phyloP scores from a whole-genome alignment of 1,140 invertebrate genomes.

The Leptinotarsa lineolata region DNA sequence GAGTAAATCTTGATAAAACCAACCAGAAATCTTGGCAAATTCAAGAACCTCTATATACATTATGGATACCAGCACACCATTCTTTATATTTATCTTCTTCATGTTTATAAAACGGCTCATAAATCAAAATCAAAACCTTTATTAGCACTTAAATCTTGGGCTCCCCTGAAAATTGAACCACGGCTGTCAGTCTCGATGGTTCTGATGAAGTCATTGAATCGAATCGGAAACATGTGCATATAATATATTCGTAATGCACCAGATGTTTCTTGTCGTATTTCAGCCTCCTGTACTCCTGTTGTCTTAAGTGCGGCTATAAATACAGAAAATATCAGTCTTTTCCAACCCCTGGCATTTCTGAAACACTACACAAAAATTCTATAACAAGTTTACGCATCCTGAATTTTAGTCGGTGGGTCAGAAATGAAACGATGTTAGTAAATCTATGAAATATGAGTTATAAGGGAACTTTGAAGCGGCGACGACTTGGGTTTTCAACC shows the following conservation, averaged over 20 bases:
- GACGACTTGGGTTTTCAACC: no score
- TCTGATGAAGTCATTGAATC: constrained; percentile 20
- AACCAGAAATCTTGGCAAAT: no score
- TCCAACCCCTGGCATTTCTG: constrained; percentile 13
- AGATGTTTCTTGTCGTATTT: constrained; percentile 27
- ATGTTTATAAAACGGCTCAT: not conserved
- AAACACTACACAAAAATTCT: constrained; percentile 1
- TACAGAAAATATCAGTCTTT: constrained; percentile 20
- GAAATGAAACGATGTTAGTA: no score
- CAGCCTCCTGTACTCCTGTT: constrained; percentile 21
- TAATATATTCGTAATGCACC: constrained; percentile 22
- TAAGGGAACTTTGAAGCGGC: no score
- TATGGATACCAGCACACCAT: not conserved
- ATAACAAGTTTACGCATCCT: constrained; percentile 17
- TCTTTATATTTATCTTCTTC: not conserved
- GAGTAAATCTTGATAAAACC: no score
- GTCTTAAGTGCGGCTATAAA: constrained; percentile 29
- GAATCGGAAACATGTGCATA: constrained; percentile 21
- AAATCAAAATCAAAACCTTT: not conserved
- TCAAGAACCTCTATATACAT: no score
- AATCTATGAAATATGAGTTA: no score
- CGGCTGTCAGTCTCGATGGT: not conserved
- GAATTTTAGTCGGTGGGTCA: constrained; percentile 2
- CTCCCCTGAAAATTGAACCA: not conserved
- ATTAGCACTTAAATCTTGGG: not conserved